phyloP scores from a whole-genome alignment of 2,797 vertebrate species.

The Gila robusta region DNA sequence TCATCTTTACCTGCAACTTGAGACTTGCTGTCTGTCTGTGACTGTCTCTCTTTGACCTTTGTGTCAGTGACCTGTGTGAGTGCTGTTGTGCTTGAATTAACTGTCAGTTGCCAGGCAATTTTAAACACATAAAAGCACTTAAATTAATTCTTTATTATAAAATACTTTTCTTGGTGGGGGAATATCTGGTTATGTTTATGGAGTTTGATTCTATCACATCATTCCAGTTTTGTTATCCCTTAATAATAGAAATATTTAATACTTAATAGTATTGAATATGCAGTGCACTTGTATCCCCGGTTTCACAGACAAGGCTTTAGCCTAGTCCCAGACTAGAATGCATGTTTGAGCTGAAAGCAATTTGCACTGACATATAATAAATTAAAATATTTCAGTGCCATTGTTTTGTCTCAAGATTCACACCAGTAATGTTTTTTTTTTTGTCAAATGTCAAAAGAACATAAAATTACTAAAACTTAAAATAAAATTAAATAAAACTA shows the following conservation, averaged over 20 bases:
- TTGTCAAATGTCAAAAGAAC: background rate
- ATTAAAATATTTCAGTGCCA: no score
- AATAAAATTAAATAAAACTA: background rate
- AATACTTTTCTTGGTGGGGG: background rate
- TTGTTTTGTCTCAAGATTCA: no score
- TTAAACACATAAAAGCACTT: background rate
- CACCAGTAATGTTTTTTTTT: background rate
- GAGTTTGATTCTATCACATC: background rate
- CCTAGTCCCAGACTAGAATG: background rate
- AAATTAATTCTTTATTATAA: background rate
- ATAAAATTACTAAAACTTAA: background rate
- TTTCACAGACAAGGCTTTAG: background rate
- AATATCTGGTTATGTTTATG: background rate
- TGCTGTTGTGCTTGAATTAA: background rate
- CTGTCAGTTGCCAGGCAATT: background rate
- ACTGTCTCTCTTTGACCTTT: constrained; percentile 39
- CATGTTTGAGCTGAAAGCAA: no score
- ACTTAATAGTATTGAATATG: background rate
- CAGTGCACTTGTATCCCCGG: background rate
- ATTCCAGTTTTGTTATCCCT: background rate
- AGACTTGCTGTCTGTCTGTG: constrained; percentile 1
- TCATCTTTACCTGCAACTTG: constrained; percentile 3
- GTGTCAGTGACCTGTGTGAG: constrained; percentile 27
- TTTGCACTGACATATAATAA: background rate
- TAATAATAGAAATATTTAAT: no score